Percentiles rank a stretch among this genome's conserved stretches.
phyloP scores from a whole-genome alignment of 92 coral and sea anemone species.

The Zoanthus sansibaricus region DNA sequence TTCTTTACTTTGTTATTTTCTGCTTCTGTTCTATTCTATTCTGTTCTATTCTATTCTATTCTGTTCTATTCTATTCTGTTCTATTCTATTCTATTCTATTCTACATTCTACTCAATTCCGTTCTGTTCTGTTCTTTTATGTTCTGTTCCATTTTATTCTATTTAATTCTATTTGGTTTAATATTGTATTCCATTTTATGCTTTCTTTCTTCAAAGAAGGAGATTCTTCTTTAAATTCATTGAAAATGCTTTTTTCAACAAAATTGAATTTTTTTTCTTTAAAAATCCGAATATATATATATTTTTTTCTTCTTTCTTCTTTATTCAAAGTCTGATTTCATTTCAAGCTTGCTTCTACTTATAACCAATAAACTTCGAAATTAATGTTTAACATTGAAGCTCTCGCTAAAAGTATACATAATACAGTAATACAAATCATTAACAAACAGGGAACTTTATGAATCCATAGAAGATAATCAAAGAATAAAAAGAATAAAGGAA shows the following conservation, averaged over 20 bases:
- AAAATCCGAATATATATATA: too few relatives aligned
- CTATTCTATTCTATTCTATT: background rate
- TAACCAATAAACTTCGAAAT: background rate
- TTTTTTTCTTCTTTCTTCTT: too few relatives aligned
- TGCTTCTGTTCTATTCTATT: background rate
- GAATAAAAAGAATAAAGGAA: background rate
- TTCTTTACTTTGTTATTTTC: too few relatives aligned
- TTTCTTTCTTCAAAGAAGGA: background rate
- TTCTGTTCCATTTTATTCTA: background rate
- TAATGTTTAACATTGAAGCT: background rate
- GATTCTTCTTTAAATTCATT: background rate
- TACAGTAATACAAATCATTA: conserved; percentile 10
- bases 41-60: background rate
- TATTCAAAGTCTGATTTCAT: background rate
- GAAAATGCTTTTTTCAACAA: too few relatives aligned
- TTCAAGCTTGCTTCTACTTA: background rate
- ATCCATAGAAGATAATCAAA: background rate
- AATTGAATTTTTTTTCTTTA: too few relatives aligned
- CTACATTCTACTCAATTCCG: background rate
- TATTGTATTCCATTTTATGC: background rate
- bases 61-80: background rate
- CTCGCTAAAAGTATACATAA: background rate
- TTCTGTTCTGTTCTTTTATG: background rate
- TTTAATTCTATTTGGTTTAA: background rate
- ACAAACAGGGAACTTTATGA: background rate